A percentile compares a stretch with the other conserved stretches of the same genome.
These are phyloP conservation scores for Coleophora flavipennella DNA, from an alignment of 2,888 invertebrate genomes.

Conservation along the genomic window DNA sequence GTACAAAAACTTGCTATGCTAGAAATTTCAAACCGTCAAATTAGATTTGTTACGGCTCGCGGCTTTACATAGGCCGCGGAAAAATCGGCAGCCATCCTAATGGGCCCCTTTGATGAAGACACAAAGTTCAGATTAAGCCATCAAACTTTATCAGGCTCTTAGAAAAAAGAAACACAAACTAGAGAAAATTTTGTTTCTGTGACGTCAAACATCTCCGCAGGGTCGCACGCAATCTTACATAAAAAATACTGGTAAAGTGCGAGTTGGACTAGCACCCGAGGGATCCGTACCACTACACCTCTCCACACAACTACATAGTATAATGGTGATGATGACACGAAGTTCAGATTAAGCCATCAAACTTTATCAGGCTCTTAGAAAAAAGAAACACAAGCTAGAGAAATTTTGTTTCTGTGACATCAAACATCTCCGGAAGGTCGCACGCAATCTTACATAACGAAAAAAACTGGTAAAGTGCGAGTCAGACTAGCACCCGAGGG, in stretches of 20 bases:
- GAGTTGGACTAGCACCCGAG: no score
- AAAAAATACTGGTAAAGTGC: no score
- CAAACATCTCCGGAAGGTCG: no score
- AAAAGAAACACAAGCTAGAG: not conserved
- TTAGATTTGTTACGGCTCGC: not conserved
- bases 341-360: conserved; percentile 50
- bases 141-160: conserved; percentile 37
- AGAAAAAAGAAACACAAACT: not conserved
- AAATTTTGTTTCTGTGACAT: no score
- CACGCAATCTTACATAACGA: no score
- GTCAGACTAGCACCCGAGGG: no score
- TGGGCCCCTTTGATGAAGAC: conserved; percentile 31
- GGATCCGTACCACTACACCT: no score
- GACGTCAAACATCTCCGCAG: no score
- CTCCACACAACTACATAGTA: no score
- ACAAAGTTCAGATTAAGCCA: conserved; percentile 45
- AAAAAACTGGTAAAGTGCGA: no score
- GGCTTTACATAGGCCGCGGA: conserved; percentile 1
- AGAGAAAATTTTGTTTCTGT: no score
- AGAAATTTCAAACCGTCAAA: not conserved
- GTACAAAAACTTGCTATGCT: not conserved
- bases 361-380: conserved; percentile 27
- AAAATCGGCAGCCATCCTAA: conserved; percentile 18
- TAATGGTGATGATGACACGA: conserved; percentile 34
- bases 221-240: no score